Evolutionary conservation across 2,888 invertebrate genomes (phyloP).

Genomic region (Ptychoptera albimana): DNA sequence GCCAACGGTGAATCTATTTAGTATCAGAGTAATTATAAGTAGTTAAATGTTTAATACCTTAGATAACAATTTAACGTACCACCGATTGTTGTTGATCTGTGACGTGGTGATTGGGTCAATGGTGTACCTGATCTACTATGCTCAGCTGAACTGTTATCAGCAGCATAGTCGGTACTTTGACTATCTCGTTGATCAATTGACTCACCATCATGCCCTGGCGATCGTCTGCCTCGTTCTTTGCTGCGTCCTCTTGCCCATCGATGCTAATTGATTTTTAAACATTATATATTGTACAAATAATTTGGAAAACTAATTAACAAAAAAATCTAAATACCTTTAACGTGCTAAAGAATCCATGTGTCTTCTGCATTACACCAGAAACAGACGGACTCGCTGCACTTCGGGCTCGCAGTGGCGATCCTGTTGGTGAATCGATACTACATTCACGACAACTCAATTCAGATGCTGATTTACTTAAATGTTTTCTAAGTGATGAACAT

Average conservation of each 20-base stretch:
- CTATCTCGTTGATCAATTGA: constrained; percentile 40
- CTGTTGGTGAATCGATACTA: constrained; percentile 31
- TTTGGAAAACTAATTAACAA: constrained; percentile 4
- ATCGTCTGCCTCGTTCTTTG: constrained; percentile 47
- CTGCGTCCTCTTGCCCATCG: constrained; percentile 63
- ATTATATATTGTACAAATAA: not conserved
- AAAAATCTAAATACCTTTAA: constrained; percentile 45
- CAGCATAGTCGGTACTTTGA: constrained; percentile 57
- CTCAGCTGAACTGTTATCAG: constrained; percentile 66
- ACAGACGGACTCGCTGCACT: constrained; percentile 41
- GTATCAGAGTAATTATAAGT: too few relatives aligned
- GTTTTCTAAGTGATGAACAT: constrained; percentile 33
- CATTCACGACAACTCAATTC: constrained; percentile 52
- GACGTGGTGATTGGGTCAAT: constrained; percentile 65
- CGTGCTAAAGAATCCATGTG: constrained; percentile 69
- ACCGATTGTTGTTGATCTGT: constrained; percentile 40
- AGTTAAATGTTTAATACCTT: too few relatives aligned
- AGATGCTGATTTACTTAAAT: constrained; percentile 67
- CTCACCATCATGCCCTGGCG: constrained; percentile 35
- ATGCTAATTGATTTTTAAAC: constrained; percentile 32
- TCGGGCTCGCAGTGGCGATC: constrained; percentile 35
- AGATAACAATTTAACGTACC: constrained; percentile 27
- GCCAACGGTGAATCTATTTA: constrained; percentile 22
- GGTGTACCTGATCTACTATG: constrained; percentile 43
- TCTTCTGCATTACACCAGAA: constrained; percentile 57